Evolutionary conservation across 2,113 vertebrate species (phyloP).

Genomic region (Toxostoma redivivum): DNA sequence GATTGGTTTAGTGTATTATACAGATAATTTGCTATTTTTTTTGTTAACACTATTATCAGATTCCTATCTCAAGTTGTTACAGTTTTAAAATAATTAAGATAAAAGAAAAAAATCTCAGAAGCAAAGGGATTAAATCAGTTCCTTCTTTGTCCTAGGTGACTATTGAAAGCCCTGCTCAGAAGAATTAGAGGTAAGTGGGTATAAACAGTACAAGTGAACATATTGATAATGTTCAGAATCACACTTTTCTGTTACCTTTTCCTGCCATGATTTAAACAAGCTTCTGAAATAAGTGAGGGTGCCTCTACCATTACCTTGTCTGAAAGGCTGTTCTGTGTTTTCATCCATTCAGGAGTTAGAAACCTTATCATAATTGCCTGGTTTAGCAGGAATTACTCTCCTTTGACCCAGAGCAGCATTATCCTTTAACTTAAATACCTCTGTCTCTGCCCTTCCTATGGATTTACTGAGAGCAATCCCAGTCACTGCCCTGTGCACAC

Average conservation of each 20-base stretch:
- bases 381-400: background rate
- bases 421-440: background rate
- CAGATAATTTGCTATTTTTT: background rate
- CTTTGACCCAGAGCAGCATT: background rate
- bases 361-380: background rate
- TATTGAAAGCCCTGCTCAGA: background rate
- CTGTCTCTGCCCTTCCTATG: background rate
- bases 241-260: background rate
- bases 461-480: background rate
- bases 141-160: background rate
- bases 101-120: background rate
- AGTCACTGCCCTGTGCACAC: background rate
- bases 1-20: background rate
- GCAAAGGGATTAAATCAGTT: background rate
- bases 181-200: background rate
- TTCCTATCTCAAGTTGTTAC: background rate
- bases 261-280: background rate
- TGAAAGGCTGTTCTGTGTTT: background rate
- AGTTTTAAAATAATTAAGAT: background rate
- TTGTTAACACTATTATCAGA: background rate
- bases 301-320: background rate
- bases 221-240: background rate
- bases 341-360: background rate
- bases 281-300: background rate
- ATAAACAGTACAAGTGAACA: background rate